These are phyloP conservation scores for Sthenelais limicola DNA, from an alignment of 2,888 invertebrate genomes.

Conservation along the genomic window DNA sequence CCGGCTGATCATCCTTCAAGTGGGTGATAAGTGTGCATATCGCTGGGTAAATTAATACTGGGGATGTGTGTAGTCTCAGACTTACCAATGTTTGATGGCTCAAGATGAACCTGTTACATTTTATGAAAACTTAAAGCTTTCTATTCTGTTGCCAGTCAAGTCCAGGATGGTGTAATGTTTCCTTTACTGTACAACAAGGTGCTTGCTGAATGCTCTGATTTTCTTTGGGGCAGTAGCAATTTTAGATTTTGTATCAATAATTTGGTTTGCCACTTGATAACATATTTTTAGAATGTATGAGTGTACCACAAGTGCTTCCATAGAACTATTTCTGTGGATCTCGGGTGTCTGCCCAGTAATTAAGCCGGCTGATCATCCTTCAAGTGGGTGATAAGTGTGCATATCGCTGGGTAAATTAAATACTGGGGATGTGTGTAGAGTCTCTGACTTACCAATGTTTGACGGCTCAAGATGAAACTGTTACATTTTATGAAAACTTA, in stretches of 20 bases:
- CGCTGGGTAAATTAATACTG: not conserved
- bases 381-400: not conserved
- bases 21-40: not conserved
- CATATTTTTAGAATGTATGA: too few species aligned
- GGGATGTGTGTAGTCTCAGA: not conserved
- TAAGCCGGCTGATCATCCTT: not conserved
- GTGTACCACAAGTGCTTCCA: too few species aligned
- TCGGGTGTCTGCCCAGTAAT: not conserved
- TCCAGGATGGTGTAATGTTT: not conserved
- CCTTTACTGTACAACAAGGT: not conserved
- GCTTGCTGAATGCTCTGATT: too few species aligned
- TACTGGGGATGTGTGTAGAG: not conserved
- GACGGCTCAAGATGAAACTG: not conserved
- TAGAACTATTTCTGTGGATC: too few species aligned
- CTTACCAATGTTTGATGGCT: not conserved
- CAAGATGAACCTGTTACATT: not conserved
- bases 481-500: too few species aligned
- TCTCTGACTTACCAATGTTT: not conserved
- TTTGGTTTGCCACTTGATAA: too few species aligned
- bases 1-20: not conserved
- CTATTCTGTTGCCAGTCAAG: not conserved
- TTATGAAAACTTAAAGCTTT: too few species aligned
- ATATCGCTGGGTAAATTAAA: not conserved
- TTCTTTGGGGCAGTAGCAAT: too few species aligned
- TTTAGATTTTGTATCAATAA: too few species aligned